Evolutionary conservation across 2,113 vertebrate species (phyloP).

Genomic region (Tragelaphus imberbis): DNA sequence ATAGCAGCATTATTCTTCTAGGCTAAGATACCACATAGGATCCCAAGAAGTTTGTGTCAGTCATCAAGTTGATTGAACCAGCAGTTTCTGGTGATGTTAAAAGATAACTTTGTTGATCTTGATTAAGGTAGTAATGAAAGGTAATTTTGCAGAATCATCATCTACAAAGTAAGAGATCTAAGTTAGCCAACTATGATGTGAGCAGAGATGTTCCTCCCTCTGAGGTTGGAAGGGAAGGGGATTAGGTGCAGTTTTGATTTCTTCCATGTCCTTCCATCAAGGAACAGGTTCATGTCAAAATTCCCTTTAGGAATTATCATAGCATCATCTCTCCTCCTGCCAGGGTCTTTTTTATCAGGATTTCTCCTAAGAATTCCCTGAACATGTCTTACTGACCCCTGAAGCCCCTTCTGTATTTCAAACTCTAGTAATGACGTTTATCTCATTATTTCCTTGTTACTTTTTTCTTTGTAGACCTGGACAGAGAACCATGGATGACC

Average conservation of each 20-base stretch:
- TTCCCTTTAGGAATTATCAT: background rate
- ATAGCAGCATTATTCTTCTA: background rate
- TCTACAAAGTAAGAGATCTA: background rate
- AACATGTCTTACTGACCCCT: background rate
- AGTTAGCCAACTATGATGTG: background rate
- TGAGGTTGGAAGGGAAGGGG: background rate
- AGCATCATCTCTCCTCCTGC: background rate
- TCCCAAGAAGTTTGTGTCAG: background rate
- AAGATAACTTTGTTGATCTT: background rate
- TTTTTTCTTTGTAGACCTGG: slow-evolving; percentile 84
- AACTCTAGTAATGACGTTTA: background rate
- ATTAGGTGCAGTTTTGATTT: background rate
- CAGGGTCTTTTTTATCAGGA: background rate
- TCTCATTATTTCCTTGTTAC: slow-evolving; percentile 13
- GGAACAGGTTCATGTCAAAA: background rate
- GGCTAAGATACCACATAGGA: background rate
- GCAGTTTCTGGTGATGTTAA: background rate
- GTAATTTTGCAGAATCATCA: background rate
- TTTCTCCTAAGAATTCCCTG: background rate
- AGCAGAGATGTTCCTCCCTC: background rate
- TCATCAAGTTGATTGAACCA: background rate
- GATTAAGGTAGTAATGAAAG: background rate
- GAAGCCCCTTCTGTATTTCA: background rate
- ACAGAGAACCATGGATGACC: slow-evolving; percentile 93
- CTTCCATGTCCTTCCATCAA: background rate